Evolutionary conservation across 2,797 vertebrate species (phyloP), one percentile per base, ranked within the genome.

Genomic region (Schizopygopsis malacanthus): DNA sequence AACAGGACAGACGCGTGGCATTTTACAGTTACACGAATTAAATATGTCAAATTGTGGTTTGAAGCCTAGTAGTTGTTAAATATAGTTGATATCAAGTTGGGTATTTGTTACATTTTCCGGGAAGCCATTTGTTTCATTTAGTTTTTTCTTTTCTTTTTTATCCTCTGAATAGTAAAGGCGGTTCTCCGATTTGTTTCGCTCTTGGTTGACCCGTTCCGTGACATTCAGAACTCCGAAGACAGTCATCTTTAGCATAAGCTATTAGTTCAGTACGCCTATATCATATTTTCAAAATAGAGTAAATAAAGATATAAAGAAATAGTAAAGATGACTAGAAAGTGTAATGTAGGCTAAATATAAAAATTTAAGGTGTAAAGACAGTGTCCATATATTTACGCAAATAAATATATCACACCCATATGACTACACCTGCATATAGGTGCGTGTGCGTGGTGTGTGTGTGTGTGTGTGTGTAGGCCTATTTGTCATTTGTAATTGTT

Each of bases 131-230:
- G 90, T 92, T 93, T 92, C 91, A 92, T 92, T 85, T 88, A 91
- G 85, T 18, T 87, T 84, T 90, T 82, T 89, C 59, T 82, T 18
- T 87, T 85, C 70, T 90, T 82, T 90, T 61, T 71, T 71, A 77
- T 79, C 81, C 75, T 80, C 59, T 94, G 90, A 95, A 95, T 94
- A 87, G 93, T 87, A 85, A 91, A 94, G 93, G 95, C 94, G 94
- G 93, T 91, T 65, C 92, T 93, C 88, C 93, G 93, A 95, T 95
- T 96, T 93, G 93, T 91, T 95, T 82, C 95, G 95, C 93, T 95
- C 91, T 89, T 84, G 77, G 81, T 83, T 85, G 88, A 86, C 83
- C 87, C 54, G 56, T 56, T 81, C 59, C 65, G 43, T 67, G 61
- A 70, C 61, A 77, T 47, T 87, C 65, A 75, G 61, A 16, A 78